Percentiles rank a stretch among this genome's conserved stretches.
Evolutionary conservation across 2,113 vertebrate species (phyloP).

Genomic region (Callipepla californica): DNA sequence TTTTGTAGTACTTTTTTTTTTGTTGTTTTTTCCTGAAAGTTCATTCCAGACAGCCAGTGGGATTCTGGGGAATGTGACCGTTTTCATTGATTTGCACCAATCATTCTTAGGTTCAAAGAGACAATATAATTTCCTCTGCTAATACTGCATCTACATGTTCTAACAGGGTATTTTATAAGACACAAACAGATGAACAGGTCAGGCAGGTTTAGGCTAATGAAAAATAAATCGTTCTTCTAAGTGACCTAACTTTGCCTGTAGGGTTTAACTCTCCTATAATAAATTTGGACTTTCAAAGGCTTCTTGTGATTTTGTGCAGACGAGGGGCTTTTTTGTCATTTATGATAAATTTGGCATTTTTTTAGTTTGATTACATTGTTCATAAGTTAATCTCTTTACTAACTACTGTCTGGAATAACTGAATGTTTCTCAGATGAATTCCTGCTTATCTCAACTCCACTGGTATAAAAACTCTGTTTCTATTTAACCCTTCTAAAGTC

Average conservation of each 20-base stretch:
- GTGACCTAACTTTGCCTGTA: conserved; percentile 61
- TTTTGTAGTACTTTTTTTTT: background rate
- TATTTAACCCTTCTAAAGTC: background rate
- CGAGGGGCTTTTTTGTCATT: background rate
- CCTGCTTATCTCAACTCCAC: background rate
- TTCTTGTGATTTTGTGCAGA: background rate
- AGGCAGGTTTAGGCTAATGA: conserved; percentile 69
- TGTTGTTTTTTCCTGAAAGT: background rate
- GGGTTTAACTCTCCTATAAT: conserved; percentile 55
- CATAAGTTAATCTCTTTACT: conserved; percentile 63
- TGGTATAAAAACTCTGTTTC: conserved; percentile 4
- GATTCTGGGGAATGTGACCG: background rate
- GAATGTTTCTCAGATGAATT: conserved; percentile 34
- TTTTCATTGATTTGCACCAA: conserved; percentile 17
- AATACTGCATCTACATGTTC: conserved; percentile 40
- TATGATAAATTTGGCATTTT: background rate
- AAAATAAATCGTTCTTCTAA: conserved; percentile 70
- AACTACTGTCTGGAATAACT: conserved; percentile 47
- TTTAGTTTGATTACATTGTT: conserved; percentile 51
- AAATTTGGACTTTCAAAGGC: conserved; percentile 35
- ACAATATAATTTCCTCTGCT: conserved; percentile 43
- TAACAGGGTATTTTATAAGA: conserved; percentile 45
- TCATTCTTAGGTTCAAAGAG: conserved; percentile 32
- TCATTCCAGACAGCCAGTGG: background rate
- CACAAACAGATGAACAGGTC: conserved; percentile 68